phyloP scores from a whole-genome alignment of 2,888 invertebrate species.

The Fissipunctia ypsillon region DNA sequence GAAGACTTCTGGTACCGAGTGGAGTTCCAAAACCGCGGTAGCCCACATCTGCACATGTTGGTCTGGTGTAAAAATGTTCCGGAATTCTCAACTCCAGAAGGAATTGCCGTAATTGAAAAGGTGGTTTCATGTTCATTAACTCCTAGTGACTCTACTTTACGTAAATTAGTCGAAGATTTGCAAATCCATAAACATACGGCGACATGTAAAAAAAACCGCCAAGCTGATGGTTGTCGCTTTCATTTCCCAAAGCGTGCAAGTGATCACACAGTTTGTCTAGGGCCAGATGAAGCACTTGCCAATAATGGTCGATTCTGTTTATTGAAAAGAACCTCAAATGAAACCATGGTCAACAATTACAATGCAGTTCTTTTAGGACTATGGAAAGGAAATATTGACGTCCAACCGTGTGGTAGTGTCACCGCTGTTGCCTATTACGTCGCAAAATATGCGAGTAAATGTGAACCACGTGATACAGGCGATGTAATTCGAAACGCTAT shows the following conservation, averaged over 20 bases:
- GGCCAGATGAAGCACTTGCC: conserved; percentile 66
- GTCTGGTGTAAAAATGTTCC: conserved; percentile 66
- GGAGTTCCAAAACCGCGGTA: conserved; percentile 74
- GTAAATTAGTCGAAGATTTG: conserved; percentile 21
- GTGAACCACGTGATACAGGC: conserved; percentile 66
- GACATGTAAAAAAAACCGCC: conserved; percentile 62
- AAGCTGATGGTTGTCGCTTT: conserved; percentile 57
- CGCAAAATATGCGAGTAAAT: conserved; percentile 69
- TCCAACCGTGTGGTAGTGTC: conserved; percentile 72
- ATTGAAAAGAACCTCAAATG: conserved; percentile 64
- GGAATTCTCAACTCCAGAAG: conserved; percentile 54
- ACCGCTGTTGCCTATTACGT: conserved; percentile 72
- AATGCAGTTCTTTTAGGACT: conserved; percentile 64
- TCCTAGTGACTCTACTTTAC: not conserved
- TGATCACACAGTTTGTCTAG: conserved; percentile 54
- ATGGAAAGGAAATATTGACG: conserved; percentile 73
- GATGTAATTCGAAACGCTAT: conserved; percentile 64
- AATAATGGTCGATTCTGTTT: conserved; percentile 71
- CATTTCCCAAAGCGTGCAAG: conserved; percentile 61
- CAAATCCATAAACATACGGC: conserved; percentile 65
- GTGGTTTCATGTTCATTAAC: conserved; percentile 66
- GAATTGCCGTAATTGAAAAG: conserved; percentile 54
- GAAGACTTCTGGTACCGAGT: conserved; percentile 64
- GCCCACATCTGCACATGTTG: conserved; percentile 66
- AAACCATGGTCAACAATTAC: conserved; percentile 71